Evolutionary conservation across 2,797 vertebrate genomes (phyloP), one percentile per base, ranked within the genome.

Genomic region (Dryobates pubescens): DNA sequence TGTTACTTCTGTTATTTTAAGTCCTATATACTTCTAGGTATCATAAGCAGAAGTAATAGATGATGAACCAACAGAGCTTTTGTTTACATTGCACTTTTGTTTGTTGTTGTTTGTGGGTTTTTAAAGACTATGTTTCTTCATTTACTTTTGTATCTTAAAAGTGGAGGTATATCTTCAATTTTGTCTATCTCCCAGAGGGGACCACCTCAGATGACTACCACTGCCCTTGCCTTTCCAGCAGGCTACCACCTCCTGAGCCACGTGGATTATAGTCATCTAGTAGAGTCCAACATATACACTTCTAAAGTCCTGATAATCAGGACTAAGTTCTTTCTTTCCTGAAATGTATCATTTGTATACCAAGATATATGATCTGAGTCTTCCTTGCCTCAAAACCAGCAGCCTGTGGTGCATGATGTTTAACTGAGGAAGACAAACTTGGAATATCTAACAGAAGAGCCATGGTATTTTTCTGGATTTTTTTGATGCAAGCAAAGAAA

Each of bases 381-480:
- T 51, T 83, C 14, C 9, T 13, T 77, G 17, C 45, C 9, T 23
- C 64, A 81, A 64, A 51, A 34, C 12, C 11, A 4, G 27, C 57
- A 78, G 78, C 36, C n/a, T 8, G 3, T 62, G 13, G 10, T 38
- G 4, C 43, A 13, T 41, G 51, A 6, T 45, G 10, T 29, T 86
- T 92, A 38, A 53, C 61, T 15, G 79, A 49, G 27, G 30, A 82
- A 45, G 15, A 30, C 61, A 32, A 81, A 70, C 9, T n/a, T 63
- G 4, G 9, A 71, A 22, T 8, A 26, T 57, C 26, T 58, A 11
- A 85, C 82, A 47, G 13, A 53, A 81, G 85, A 68, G 17, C 5
- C n/a, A 1, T 34, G 51, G 13, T 7, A 0, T 3, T 53, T 70
- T 58, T 17, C 6, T 34, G 5, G 1, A 9, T 19, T 61, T 87